Evolutionary conservation across 2,113 vertebrate genomes (phyloP).

Genomic region (Mustela lutreola): DNA sequence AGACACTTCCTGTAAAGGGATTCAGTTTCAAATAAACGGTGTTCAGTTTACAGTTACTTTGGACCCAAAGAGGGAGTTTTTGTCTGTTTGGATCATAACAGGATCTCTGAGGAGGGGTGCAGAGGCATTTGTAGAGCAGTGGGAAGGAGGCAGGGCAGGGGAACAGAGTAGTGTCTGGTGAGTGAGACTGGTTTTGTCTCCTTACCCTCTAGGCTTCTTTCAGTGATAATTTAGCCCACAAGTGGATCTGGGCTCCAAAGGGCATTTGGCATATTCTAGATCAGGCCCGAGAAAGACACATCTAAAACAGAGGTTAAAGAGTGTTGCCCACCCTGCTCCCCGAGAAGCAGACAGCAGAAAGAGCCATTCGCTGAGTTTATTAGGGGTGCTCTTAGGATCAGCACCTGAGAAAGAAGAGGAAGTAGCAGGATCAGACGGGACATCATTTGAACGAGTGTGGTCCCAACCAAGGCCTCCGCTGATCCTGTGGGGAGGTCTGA

Average conservation of each 20-base stretch:
- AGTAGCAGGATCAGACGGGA: background rate
- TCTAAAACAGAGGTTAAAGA: background rate
- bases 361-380: background rate
- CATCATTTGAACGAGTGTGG: background rate
- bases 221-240: constrained; percentile 23
- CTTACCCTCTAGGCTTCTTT: background rate
- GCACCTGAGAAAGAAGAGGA: constrained; percentile 41
- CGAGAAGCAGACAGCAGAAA: background rate
- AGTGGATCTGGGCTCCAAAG: background rate
- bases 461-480: background rate
- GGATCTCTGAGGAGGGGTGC: constrained; percentile 24
- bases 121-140: constrained; percentile 10
- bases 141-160: background rate
- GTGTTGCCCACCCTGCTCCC: background rate
- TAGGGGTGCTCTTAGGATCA: background rate
- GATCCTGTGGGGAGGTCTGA: background rate
- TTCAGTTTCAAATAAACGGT: constrained; percentile 59
- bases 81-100: constrained; percentile 40
- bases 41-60: constrained; percentile 70
- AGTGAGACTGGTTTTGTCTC: background rate
- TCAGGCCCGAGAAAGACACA: background rate
- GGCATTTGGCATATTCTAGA: background rate
- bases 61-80: constrained; percentile 51
- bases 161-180: background rate
- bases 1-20: constrained; percentile 62